Base-by-base conservation (phyloP, 2,797 vertebrate genomes). In the Sebastes taczanowskii region DNA sequence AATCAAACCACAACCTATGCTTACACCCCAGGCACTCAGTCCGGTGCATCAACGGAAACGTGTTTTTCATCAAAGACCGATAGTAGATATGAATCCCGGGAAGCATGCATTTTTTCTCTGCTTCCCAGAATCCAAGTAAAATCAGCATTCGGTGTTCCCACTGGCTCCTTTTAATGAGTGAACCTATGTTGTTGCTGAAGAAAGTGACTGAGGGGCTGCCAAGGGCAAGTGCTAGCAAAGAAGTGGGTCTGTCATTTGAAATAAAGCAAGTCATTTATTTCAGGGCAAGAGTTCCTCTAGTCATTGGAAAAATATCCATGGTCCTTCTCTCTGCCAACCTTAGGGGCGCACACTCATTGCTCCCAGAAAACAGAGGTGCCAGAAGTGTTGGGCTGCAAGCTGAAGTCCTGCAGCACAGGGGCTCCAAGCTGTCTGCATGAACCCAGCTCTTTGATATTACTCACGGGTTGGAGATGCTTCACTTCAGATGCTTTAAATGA, bases 201-300 rank as follows among this genome's bases (percentile, higher is more conserved):
- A 88, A 88, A 91, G 83, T 67, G 67, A 79, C 78, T 35, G 7
- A 78, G 72, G 52, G 49, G 32, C 80, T 77, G 81, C 86, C 85
- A 89, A 81, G 85, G 81, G 76, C 77, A 89, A 90, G 78, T 79
- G 66, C 74, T 76, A 70, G 76, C 77, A 86, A 82, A 89, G 82
- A 89, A 90, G 86, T 89, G 70, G 82, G 85, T 86, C 88, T 94
- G 91, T 93, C 91, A 86, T 78, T 80, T 84, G 71, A 89, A 94
- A 94, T 94, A 89, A 95, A 94, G 80, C 58, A 85, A 92, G 83
- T 80, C 79, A 85, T 95, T 94, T 85, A 91, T 94, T 93, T 92
- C 71, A 74, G 76, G 88, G 90, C 81, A 87, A 34, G 61, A 84
- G 84, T 85, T 84, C 80, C 77, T 86, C 72, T 72, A 85, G 92